phyloP scores from a whole-genome alignment of 2,113 vertebrate genomes.

The human (Homo sapiens) region DNA sequence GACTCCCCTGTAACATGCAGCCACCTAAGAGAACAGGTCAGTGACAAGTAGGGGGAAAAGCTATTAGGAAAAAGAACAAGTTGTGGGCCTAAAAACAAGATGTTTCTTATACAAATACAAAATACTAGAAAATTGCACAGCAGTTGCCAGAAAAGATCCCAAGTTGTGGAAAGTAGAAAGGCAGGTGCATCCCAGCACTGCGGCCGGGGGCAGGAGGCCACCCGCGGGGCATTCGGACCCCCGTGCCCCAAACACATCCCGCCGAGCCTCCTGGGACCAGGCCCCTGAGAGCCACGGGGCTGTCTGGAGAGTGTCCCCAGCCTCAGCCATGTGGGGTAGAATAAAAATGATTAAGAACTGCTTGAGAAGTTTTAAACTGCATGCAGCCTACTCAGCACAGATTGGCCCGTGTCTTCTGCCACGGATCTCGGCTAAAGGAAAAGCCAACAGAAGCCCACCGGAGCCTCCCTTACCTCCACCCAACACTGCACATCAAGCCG shows the following conservation, averaged over 20 bases:
- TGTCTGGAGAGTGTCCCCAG: background rate
- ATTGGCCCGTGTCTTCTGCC: background rate
- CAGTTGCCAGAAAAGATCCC: background rate
- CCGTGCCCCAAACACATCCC: background rate
- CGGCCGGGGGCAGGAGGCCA: background rate
- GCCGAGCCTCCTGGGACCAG: fast-evolving
- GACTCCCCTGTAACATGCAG: background rate
- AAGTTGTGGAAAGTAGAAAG: background rate
- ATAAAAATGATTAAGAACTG: background rate
- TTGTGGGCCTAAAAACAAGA: background rate
- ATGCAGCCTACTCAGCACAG: fast-evolving
- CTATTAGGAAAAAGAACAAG: background rate
- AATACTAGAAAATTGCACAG: background rate
- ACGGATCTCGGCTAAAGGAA: fast-evolving
- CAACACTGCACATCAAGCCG: fast-evolving
- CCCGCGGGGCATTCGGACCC: background rate
- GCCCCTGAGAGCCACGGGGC: fast-evolving
- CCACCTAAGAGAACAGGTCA: background rate
- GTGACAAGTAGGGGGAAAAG: background rate
- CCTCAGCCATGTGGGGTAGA: fast-evolving
- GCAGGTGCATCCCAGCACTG: fast-evolving
- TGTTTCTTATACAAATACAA: background rate
- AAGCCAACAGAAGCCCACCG: fast-evolving
- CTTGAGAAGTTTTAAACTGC: background rate
- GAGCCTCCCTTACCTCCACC: background rate